Evolutionary conservation across 2,888 invertebrate genomes (phyloP).

Genomic region (Drosophila prolongata): DNA sequence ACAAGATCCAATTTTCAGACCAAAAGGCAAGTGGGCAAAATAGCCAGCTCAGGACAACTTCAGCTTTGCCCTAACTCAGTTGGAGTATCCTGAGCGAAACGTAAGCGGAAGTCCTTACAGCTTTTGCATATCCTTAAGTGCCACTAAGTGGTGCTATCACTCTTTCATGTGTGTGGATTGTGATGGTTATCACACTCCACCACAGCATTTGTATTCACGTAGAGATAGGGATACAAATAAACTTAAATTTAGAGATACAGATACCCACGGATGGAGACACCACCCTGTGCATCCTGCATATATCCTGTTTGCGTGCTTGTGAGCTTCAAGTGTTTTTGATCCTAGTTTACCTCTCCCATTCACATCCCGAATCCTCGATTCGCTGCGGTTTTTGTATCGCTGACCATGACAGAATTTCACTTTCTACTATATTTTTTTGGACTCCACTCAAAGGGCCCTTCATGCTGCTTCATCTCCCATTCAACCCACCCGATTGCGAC

Average conservation of each 20-base stretch:
- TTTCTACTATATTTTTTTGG: slow-evolving; percentile 39
- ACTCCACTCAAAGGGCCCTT: slow-evolving; percentile 25
- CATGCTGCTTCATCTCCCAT: slow-evolving; percentile 4
- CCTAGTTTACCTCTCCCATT: slow-evolving; percentile 19
- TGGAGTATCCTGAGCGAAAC: slow-evolving; percentile 14
- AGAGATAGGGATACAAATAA: slow-evolving; percentile 17
- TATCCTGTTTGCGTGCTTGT: slow-evolving; percentile 25
- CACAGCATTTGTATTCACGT: slow-evolving; percentile 12
- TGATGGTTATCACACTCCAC: slow-evolving; percentile 69
- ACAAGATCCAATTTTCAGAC: background rate
- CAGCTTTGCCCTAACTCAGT: background rate
- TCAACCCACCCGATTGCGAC: background rate
- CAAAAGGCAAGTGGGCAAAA: slow-evolving; percentile 14
- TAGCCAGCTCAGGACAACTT: slow-evolving; percentile 1
- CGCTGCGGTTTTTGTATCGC: slow-evolving; percentile 52
- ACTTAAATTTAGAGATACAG: slow-evolving; percentile 13
- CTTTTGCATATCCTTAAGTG: slow-evolving; percentile 77
- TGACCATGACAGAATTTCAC: slow-evolving; percentile 69
- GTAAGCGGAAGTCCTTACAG: slow-evolving; percentile 70
- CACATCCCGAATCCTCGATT: slow-evolving; percentile 20
- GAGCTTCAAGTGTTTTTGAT: slow-evolving; percentile 55
- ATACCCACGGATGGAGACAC: slow-evolving; percentile 8
- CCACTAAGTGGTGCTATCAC: slow-evolving; percentile 78
- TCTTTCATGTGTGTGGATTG: slow-evolving; percentile 53
- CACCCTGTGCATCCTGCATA: slow-evolving; percentile 34